Conservation (phyloP, 2,888 invertebrate species). For the Theretra japonica region DNA sequence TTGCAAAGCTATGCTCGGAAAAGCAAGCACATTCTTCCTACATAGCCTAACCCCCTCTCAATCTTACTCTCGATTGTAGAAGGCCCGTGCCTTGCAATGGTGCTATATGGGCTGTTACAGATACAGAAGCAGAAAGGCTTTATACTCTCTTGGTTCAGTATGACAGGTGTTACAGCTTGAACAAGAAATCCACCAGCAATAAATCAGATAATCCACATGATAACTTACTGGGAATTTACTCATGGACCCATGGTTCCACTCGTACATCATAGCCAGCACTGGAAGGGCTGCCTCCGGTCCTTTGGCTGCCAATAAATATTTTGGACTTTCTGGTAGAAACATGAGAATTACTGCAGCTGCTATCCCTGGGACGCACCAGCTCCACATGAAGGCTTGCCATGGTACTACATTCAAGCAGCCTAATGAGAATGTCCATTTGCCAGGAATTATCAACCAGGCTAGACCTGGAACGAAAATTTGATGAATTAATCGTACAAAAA, state of each 20-base stretch:
- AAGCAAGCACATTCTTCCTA: no score
- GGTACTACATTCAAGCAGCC: conserved; percentile 84
- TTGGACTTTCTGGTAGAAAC: conserved; percentile 90
- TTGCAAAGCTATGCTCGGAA: no score
- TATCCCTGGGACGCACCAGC: conserved; percentile 87
- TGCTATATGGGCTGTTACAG: no score
- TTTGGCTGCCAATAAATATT: conserved; percentile 87
- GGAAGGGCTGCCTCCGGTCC: conserved; percentile 85
- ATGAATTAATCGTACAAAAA: no score
- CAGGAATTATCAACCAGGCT: conserved; percentile 88
- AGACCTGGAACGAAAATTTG: conserved; percentile 71
- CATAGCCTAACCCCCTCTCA: no score
- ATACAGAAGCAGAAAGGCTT: no score
- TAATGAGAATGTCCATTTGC: conserved; percentile 73
- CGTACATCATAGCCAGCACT: conserved; percentile 86
- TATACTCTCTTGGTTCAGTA: no score
- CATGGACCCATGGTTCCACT: conserved; percentile 62
- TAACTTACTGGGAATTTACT: conserved; percentile 66
- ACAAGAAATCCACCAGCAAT: no score
- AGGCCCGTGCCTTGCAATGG: no score
- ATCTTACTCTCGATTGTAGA: no score
- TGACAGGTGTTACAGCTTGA: no score
- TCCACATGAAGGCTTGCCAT: conserved; percentile 89
- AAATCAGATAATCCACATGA: no score
- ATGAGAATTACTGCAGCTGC: conserved; percentile 84